Evolutionary conservation across 2,888 invertebrate species (phyloP).

Genomic region (Leucophenga maculata): DNA sequence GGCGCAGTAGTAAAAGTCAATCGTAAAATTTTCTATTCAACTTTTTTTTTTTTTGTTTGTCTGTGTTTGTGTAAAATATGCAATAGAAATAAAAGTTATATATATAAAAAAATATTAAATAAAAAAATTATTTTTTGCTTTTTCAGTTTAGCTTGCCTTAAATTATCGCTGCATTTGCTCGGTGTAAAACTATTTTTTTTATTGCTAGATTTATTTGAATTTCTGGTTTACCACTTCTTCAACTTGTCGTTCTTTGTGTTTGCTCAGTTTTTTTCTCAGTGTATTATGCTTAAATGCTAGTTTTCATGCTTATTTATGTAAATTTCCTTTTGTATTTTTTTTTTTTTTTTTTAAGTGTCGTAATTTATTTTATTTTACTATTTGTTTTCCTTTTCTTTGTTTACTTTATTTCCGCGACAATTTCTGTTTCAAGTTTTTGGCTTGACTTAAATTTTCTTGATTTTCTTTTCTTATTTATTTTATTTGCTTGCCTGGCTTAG

Average conservation of each 20-base stretch:
- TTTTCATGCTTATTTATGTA: not conserved
- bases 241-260: slow-evolving; percentile 19
- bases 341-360: not conserved
- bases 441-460: slow-evolving; percentile 19
- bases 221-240: slow-evolving; percentile 25
- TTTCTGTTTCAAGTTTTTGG: not conserved
- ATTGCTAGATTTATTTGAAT: not conserved
- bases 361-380: not conserved
- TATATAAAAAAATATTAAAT: slow-evolving; percentile 36
- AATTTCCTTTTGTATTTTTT: not conserved
- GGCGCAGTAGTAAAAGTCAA: slow-evolving; percentile 5
- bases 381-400: not conserved
- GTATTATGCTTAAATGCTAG: not conserved
- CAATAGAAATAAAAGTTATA: slow-evolving; percentile 41
- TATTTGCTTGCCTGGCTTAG: slow-evolving; percentile 30
- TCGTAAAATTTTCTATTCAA: slow-evolving; percentile 25
- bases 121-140: slow-evolving; percentile 22
- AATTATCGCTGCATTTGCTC: slow-evolving; percentile 14
- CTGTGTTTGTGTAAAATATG: slow-evolving; percentile 41
- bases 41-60: slow-evolving; percentile 30
- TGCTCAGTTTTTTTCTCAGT: slow-evolving; percentile 24
- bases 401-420: not conserved
- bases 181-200: slow-evolving; percentile 32
- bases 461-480: slow-evolving; percentile 37
- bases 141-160: slow-evolving; percentile 22